Base-by-base conservation (phyloP, 1,140 invertebrate genomes). In the Danaus plexippus region DNA sequence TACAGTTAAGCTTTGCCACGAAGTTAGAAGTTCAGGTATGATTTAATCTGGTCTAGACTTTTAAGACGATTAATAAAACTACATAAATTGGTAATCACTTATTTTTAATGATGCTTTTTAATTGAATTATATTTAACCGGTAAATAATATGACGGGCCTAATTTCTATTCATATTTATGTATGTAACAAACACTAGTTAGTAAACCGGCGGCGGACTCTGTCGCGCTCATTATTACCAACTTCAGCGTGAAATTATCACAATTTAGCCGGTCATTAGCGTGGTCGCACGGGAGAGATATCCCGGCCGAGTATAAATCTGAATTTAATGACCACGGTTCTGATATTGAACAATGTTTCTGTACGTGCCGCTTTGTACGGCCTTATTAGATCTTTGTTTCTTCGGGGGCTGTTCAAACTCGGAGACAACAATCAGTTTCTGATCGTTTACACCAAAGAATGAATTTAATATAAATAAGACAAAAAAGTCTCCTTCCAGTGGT, bases 181-280 rank as follows among this genome's bases (percentile, higher is more conserved):
- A 32, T 32, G 22, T 32, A 32, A 32, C 22, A 32, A 32, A 32
- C 22, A 32, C 22, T 32, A 32, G 22, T 32, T 32, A 32, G 22
- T 57, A 61, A 64, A 69, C 65, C 68, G 61, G 69, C 67, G 58
- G 59, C 64, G 58, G 59, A 62, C 57, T 66, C 55, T 60, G 57
- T 61, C 58, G 59, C 55, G 42, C 62, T 54, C 64, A 64, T 77
- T 76, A 80, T 70, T 72, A 73, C 63, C 59, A 72, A 81, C 71
- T 83, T 70, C 59, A 80, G 77, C 69, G 52, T 59, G 77, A 83
- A 87, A 86, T 87, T 85, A 87, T 87, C 77, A 83, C 84, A 85
- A 86, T 88, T 88, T 85, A 82, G 79, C 57, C 74, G 84, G 85
- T 85, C 85, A 87, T 88, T 88, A 88, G 79, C 72, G 74, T 71